Base-by-base conservation (phyloP, 2,797 vertebrate species). In the Sparidentex hasta region DNA sequence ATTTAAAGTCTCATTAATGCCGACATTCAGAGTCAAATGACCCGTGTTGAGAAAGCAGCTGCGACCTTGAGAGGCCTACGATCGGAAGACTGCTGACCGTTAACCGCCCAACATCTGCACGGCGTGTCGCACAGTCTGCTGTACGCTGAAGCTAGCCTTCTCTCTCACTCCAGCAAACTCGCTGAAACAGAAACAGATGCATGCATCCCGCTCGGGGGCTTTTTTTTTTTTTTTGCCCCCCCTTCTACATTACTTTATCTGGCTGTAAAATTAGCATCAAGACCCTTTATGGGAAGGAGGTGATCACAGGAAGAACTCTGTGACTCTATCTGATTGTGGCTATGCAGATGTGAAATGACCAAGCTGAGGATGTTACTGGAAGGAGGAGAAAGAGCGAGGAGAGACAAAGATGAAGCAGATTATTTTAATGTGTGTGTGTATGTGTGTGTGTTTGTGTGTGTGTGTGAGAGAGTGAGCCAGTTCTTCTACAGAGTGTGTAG, bases 391-490 rank as follows among this genome's bases (percentile, higher is more conserved):
- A 13, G 54, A 78, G 38, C 3, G 0, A 56, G 41, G 20, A 66
- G 70, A 82, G 59, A 66, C 54, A 55, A 74, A 81, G 72, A 85
- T 80, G 57, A 54, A 71, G 64, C 8, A 13, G 64, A 85, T 84
- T 65, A 78, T 78, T 77, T 76, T 4, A 41, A 11, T 16, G 27
- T 47, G 69, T 80, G 67, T 21, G 64, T 47, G 48, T 80, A 51
- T 33, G 69, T 80, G 67, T 21, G 64, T 47, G 48, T 80, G 55
- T 33, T 5, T 33, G 29, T 7, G 29, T 7, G 29, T 7, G 25
- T 2, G 25, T 3, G 27, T 3, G 3, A 78, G 67, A 20, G 64
- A 43, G 48, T 78, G 55, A 27, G 13, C 43, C 48, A 75, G 76
- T 74, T 70, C 38, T 76, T 50, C 58, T 74, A 27, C 13, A 78